Evolutionary conservation across 2,113 vertebrate species (phyloP), one percentile per base, ranked within the genome.

Genomic region (Panurus biarmicus): DNA sequence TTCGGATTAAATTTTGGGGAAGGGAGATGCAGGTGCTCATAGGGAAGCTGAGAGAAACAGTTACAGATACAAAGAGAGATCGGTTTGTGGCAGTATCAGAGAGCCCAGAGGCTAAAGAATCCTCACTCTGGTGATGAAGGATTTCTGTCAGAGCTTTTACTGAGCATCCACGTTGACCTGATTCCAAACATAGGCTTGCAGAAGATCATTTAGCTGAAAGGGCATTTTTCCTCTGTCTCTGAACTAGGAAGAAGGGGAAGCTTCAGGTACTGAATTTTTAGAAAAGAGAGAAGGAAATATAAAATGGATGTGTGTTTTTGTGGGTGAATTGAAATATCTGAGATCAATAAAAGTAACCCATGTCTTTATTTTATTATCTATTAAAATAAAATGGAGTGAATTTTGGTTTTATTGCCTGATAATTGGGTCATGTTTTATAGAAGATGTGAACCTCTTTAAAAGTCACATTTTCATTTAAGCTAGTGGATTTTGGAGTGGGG

Each of bases 71-170:
- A 26, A 60, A 24, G 6, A 85, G 26, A 58, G 65, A 54, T 60
- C 3, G 3, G 4, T 36, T 22, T 79, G 36, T 24, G 11, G 36
- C 21, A 40, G 2, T 20, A 21, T 47, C 1, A 0, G 57, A 50
- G 28, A 82, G 11, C 9, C 23, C 17, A 21, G 4, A 21, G 54
- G 25, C 13, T 25, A 22, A 45, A 67, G 47, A 47, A 75, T 31
- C 11, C 24, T 61, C 22, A 9, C 40, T 40, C 8, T 48, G 47
- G 24, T 25, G 29, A 29, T 14, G 21, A 67, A 18, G 51, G 13
- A 28, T 54, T 85, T 31, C 13, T 67, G 2, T 25, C 19, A n/a
- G 22, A 69, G 15, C 6, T 57, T 66, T 25, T 28, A 21, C 20
- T 44, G 42, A 85, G 22, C 22, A 5, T 4, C 65, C 12, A 9